Evolutionary conservation across 2,888 invertebrate genomes (phyloP), one percentile per base, ranked within the genome.

Genomic region (Falcaria lacertinaria): DNA sequence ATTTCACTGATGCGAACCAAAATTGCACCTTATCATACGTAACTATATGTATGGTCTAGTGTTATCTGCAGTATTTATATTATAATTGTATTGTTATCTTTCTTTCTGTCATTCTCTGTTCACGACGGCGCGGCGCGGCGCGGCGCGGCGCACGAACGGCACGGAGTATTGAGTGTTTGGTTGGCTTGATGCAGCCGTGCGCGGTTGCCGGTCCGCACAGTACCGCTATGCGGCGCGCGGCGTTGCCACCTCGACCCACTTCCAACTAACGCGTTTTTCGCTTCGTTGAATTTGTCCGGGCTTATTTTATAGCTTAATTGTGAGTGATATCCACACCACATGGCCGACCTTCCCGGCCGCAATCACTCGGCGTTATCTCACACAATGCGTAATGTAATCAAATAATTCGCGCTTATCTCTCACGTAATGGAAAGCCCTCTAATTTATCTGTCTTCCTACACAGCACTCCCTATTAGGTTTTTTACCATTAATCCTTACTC

Each of bases 221-320:
- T 72, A 74, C 77, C 76, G 79, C 77, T 77, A 80, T 72, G 82
- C 83, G 76, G 67, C 76, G 82, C 72, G 82, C 83, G 76, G 67
- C 76, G 82, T 80, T 83, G 82, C 80, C 78, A 63, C 64, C 64
- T 57, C 74, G 72, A 73, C 76, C 74, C 74, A 80, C 71, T 74
- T 78, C 68, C 67, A 64, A n/a, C n/a, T 50, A 69, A 58, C 59
- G 46, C 70, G n/a, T 75, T 75, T 80, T 80, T 73, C 66, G 65
- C 69, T 78, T 67, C 59, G 62, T 76, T 69, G 73, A 76, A 76
- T 76, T n/a, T 72, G 67, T 61, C 52, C 53, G 56, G 53, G 61
- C 64, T 69, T 69, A 61, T 67, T 66, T 64, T 47, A 47, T 43
- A 44, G 43, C 50, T 42, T 49, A 54, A 57, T 61, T 59, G 54